Evolutionary conservation across 2,888 invertebrate genomes (phyloP).

Genomic region (Drosophila siamana): DNA sequence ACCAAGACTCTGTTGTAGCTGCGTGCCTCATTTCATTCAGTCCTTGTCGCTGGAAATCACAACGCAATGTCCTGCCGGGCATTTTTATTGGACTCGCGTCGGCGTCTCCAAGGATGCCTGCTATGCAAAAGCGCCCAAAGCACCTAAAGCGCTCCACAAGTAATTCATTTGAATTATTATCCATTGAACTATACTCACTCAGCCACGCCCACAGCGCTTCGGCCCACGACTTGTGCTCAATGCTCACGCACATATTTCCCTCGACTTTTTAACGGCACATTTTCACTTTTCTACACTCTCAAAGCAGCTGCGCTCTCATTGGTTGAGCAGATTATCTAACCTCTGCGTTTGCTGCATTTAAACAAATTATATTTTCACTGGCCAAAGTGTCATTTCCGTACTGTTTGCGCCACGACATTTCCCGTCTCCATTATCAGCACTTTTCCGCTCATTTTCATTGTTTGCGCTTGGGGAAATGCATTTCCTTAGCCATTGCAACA

Average conservation of each 20-base stretch:
- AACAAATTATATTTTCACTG: conserved; percentile 26
- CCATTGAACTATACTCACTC: conserved; percentile 44
- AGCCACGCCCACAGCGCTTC: too few relatives aligned
- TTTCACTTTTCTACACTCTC: not conserved
- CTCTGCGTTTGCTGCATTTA: conserved; percentile 7
- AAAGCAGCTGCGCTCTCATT: not conserved
- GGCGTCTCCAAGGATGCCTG: conserved; percentile 42
- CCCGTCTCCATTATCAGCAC: conserved; percentile 45
- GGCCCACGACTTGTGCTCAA: conserved; percentile 16
- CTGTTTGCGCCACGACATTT: conserved; percentile 47
- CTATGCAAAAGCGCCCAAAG: conserved; percentile 40
- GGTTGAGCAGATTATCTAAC: not conserved
- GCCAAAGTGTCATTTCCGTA: conserved; percentile 55
- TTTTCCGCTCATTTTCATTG: conserved; percentile 42
- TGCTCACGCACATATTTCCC: conserved; percentile 22
- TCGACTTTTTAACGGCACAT: conserved; percentile 12
- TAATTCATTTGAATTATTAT: conserved; percentile 77
- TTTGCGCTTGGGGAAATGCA: conserved; percentile 35
- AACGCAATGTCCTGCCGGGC: conserved; percentile 53
- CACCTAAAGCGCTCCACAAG: conserved; percentile 36
- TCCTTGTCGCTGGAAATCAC: conserved; percentile 58
- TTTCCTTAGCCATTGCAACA: conserved; percentile 56
- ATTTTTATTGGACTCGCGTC: conserved; percentile 44
- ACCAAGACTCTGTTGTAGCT: conserved; percentile 33
- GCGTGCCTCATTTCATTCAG: conserved; percentile 43